Evolutionary conservation across 2,113 vertebrate genomes (phyloP).

Genomic region (Heterotilapia buettikoferi): DNA sequence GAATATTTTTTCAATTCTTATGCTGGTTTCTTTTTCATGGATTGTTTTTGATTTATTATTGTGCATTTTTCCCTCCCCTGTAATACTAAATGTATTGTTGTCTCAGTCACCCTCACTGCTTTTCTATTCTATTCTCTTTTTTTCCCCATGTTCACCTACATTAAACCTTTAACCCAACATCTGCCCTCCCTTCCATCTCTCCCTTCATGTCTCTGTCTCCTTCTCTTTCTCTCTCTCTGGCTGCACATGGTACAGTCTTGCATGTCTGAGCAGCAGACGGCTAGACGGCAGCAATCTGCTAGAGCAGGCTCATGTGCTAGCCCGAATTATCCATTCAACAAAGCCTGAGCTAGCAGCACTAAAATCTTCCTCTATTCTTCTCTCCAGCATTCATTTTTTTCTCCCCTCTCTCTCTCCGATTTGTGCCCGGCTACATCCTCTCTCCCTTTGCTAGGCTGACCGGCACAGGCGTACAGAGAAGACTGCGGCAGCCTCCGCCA

Average conservation of each 20-base stretch:
- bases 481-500: conserved; percentile 55
- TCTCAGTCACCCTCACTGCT: background rate
- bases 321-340: conserved; percentile 34
- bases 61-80: background rate
- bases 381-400: conserved; percentile 26
- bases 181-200: conserved; percentile 26
- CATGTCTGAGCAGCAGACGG: conserved; percentile 71
- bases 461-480: conserved; percentile 14
- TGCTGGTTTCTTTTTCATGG: background rate
- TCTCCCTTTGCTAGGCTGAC: conserved; percentile 36
- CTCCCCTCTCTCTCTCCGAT: background rate
- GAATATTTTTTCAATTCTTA: background rate
- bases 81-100: background rate
- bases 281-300: conserved; percentile 65
- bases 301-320: conserved; percentile 38
- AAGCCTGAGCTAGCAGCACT: conserved; percentile 35
- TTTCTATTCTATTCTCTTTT: background rate
- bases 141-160: background rate
- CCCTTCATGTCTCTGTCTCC: background rate
- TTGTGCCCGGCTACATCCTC: conserved; percentile 31
- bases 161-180: conserved; percentile 25
- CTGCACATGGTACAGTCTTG: conserved; percentile 63
- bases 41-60: background rate
- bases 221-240: conserved; percentile 4
- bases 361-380: conserved; percentile 24